phyloP scores from a whole-genome alignment of 2,113 vertebrate genomes.

The Xiphorhynchus elegans region DNA sequence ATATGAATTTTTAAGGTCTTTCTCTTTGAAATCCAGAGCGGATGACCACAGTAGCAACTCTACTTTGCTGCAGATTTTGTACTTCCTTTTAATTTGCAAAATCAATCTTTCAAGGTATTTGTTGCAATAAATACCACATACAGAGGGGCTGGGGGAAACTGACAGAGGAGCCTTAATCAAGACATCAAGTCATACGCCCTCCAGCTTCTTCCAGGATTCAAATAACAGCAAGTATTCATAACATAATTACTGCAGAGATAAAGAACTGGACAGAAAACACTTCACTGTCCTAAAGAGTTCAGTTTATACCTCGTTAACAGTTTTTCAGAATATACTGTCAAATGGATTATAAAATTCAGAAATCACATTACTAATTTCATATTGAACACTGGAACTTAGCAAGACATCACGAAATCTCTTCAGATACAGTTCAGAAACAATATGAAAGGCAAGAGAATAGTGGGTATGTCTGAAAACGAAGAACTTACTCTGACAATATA shows the following conservation, averaged over 20 bases:
- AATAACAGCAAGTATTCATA: neutral
- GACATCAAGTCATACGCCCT: neutral
- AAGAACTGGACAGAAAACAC: neutral
- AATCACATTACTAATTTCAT: neutral
- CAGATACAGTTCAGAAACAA: neutral
- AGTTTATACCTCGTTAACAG: neutral
- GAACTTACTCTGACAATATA: neutral
- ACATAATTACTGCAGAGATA: neutral
- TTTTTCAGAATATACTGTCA: neutral
- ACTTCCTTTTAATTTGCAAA: neutral
- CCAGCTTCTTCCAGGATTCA: neutral
- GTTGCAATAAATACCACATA: neutral
- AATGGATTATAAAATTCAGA: neutral
- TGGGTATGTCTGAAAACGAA: neutral
- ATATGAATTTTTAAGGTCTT: neutral
- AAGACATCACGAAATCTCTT: neutral
- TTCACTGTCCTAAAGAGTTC: neutral
- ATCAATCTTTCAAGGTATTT: neutral
- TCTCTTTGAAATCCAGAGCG: neutral
- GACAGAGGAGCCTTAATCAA: neutral
- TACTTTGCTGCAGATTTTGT: neutral
- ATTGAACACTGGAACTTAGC: neutral
- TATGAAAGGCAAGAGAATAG: neutral
- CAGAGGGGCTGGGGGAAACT: neutral
- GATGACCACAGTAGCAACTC: neutral